Conservation (phyloP, 2,888 invertebrate species). For the Caenorhabditis imperialis region DNA sequence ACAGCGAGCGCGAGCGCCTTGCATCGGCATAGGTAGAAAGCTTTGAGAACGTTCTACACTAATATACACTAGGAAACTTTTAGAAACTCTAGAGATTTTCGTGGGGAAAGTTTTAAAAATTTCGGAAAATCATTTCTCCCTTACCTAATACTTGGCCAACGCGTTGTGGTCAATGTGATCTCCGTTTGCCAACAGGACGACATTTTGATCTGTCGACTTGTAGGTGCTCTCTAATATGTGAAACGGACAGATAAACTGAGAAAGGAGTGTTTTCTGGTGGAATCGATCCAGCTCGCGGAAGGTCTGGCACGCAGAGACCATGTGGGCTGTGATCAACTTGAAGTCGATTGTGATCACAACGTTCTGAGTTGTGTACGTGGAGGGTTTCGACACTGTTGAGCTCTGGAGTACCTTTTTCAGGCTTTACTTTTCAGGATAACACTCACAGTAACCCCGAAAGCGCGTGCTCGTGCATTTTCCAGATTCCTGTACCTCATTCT, state of each 20-base stretch:
- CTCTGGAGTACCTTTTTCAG: background rate
- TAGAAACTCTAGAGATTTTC: no score
- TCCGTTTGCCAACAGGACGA: background rate
- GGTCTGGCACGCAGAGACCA: background rate
- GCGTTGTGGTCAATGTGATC: constrained; percentile 1
- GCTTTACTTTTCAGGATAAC: no score
- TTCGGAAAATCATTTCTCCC: no score
- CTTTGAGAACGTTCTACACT: no score
- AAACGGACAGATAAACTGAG: constrained; percentile 13
- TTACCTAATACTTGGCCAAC: background rate
- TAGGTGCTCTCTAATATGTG: constrained; percentile 7
- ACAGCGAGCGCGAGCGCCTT: no score
- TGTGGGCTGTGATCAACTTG: background rate
- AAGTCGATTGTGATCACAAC: constrained; percentile 1
- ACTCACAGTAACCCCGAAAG: background rate
- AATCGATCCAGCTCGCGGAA: background rate
- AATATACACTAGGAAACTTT: no score
- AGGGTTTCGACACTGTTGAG: background rate
- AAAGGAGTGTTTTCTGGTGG: background rate
- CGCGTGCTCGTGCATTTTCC: background rate
- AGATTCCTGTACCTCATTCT: background rate
- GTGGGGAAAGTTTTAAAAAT: no score
- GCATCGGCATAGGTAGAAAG: no score
- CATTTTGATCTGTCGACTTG: background rate
- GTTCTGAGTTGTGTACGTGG: background rate